A percentile compares a stretch with the other conserved stretches of the same genome.
Evolutionary conservation across 2,888 invertebrate genomes (phyloP).

Genomic region (Barypeithes pellucidus): DNA sequence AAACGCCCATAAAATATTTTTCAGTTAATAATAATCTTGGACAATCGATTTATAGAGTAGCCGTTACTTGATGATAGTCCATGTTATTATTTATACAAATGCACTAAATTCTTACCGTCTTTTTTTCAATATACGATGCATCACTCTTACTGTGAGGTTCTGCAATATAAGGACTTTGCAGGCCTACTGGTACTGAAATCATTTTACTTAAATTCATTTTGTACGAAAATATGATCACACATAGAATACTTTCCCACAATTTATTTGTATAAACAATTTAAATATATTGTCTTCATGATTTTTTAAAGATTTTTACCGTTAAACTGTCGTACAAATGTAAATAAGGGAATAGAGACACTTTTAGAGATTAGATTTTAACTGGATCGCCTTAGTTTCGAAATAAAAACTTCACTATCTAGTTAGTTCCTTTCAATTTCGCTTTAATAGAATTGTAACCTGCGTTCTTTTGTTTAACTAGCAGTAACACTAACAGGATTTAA

Average conservation of each 20-base stretch:
- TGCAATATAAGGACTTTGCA: conserved; percentile 58
- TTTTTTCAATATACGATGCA: conserved; percentile 73
- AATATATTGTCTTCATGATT: too few relatives aligned
- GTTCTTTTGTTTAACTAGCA: too few relatives aligned
- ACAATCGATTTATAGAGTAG: too few relatives aligned
- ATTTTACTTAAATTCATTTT: conserved; percentile 49
- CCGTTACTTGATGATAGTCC: too few relatives aligned
- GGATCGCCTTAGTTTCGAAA: background rate
- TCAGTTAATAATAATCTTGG: too few relatives aligned
- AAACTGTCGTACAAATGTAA: background rate
- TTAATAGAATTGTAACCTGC: too few relatives aligned
- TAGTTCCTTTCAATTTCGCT: too few relatives aligned
- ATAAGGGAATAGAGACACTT: background rate
- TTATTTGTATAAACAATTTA: background rate
- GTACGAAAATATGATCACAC: background rate
- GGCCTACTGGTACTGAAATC: conserved; percentile 60
- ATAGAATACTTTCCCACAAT: background rate
- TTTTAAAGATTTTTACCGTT: background rate
- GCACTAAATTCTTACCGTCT: conserved; percentile 59
- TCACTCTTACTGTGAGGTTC: conserved; percentile 72
- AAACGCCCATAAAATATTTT: too few relatives aligned
- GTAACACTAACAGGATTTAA: too few relatives aligned
- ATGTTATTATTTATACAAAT: too few relatives aligned
- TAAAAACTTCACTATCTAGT: background rate
- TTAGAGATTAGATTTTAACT: background rate